A percentile compares a stretch with the other conserved stretches of the same genome.
phyloP scores from a whole-genome alignment of 2,888 invertebrate genomes.

The Coleophora deauratella region DNA sequence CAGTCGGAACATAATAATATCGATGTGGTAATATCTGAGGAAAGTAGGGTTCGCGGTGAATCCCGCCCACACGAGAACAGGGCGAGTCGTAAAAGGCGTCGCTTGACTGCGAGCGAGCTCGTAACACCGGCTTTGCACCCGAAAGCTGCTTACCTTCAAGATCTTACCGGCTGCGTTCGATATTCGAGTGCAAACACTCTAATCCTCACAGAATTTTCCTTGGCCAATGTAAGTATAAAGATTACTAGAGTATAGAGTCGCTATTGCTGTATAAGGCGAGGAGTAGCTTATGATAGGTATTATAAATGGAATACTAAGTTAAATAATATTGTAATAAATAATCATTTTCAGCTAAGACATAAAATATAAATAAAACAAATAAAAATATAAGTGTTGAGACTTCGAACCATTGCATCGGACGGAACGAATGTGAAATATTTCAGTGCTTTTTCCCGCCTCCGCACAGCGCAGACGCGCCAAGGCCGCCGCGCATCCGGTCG shows the following conservation, averaged over 20 bases:
- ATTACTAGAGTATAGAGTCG: no score
- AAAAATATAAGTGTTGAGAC: no score
- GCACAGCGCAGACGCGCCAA: slow-evolving; percentile 29
- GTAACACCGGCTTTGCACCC: slow-evolving; percentile 32
- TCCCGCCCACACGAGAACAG: slow-evolving; percentile 32
- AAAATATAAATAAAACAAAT: no score
- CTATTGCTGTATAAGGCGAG: no score
- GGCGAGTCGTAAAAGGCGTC: slow-evolving; percentile 27
- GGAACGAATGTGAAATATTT: slow-evolving; percentile 28
- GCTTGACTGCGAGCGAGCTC: slow-evolving; percentile 4
- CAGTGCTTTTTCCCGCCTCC: slow-evolving; percentile 31
- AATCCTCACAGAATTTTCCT: slow-evolving; percentile 1
- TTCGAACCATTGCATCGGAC: slow-evolving; percentile 5
- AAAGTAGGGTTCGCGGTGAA: slow-evolving; percentile 26
- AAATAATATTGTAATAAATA: no score
- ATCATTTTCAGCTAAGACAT: no score
- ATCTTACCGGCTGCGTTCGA: slow-evolving; percentile 28
- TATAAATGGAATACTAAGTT: no score
- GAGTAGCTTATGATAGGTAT: no score
- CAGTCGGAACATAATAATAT: slow-evolving; percentile 12
- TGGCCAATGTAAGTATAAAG: slow-evolving; percentile 1
- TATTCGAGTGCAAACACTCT: slow-evolving; percentile 32
- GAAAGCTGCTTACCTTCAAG: slow-evolving; percentile 62
- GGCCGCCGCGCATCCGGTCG: slow-evolving; percentile 39
- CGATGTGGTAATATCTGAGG: slow-evolving; percentile 19